Evolutionary conservation across 2,113 vertebrate genomes (phyloP).

Genomic region (Copsychus sechellarum): DNA sequence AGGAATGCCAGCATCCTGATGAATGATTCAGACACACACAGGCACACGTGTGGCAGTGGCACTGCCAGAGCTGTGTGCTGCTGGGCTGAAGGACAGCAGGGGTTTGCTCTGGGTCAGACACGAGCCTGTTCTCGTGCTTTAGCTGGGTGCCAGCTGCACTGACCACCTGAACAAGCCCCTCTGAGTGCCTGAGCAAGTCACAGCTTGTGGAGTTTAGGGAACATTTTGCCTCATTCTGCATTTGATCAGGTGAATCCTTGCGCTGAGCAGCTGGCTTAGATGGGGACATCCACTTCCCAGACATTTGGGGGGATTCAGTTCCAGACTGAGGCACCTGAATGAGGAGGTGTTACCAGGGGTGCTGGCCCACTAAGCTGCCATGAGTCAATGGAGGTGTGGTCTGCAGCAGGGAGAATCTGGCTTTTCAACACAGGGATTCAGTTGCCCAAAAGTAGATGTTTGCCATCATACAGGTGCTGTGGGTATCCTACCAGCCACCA

Average conservation of each 20-base stretch:
- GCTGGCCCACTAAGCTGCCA: background rate
- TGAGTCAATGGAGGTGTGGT: background rate
- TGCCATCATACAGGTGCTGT: background rate
- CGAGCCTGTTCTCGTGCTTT: rapidly evolving
- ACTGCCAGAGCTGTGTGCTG: background rate
- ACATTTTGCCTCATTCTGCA: background rate
- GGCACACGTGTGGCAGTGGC: background rate
- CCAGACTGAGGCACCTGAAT: background rate
- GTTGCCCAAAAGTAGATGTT: background rate
- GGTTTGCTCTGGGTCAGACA: background rate
- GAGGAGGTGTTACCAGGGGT: background rate
- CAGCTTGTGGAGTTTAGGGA: background rate
- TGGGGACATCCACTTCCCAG: background rate
- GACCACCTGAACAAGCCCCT: background rate
- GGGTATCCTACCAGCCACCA: background rate
- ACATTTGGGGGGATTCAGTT: background rate
- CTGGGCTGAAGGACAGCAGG: background rate
- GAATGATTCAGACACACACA: background rate
- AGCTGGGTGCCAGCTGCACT: background rate
- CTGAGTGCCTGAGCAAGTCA: background rate
- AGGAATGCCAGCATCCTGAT: background rate
- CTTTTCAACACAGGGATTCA: background rate
- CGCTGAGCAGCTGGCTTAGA: background rate
- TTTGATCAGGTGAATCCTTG: background rate
- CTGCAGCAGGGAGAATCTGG: background rate